phyloP scores from a whole-genome alignment of 2,113 vertebrate species.

The Puntigrus tetrazona region DNA sequence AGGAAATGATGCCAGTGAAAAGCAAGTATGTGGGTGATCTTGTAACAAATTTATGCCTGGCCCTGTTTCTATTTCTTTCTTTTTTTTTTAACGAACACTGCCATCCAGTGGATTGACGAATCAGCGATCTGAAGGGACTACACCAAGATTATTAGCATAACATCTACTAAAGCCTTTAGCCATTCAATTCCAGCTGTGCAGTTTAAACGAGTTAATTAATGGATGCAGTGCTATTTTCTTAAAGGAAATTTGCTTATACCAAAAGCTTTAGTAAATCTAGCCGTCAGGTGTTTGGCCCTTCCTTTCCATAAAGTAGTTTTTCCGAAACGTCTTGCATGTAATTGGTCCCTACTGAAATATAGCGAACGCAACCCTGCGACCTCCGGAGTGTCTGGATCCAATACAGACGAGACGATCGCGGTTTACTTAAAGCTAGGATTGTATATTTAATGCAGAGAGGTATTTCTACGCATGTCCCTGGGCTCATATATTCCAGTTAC shows the following conservation, averaged over 20 bases:
- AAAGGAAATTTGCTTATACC: background rate
- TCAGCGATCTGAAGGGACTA: background rate
- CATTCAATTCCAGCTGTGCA: background rate
- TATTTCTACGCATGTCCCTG: background rate
- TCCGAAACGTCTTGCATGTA: background rate
- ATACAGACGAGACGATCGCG: background rate
- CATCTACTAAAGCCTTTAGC: background rate
- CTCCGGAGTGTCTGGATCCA: background rate
- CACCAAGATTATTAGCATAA: conserved; percentile 1
- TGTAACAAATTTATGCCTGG: background rate
- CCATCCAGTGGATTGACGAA: conserved; percentile 40
- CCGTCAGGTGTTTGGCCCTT: background rate
- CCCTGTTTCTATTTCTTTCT: background rate
- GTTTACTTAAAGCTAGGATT: background rate
- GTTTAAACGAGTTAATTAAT: background rate
- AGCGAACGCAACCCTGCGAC: background rate
- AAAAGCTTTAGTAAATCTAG: background rate
- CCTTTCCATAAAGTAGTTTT: background rate
- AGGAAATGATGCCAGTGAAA: conserved; percentile 30
- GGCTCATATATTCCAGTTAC: background rate
- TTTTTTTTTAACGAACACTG: conserved; percentile 28
- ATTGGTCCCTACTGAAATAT: conserved; percentile 1
- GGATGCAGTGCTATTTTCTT: background rate
- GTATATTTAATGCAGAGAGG: background rate
- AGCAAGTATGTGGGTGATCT: background rate